Base-by-base conservation (phyloP, 35 echinoderm and acorn worm species). In the Strongylocentrotus purpuratus region DNA sequence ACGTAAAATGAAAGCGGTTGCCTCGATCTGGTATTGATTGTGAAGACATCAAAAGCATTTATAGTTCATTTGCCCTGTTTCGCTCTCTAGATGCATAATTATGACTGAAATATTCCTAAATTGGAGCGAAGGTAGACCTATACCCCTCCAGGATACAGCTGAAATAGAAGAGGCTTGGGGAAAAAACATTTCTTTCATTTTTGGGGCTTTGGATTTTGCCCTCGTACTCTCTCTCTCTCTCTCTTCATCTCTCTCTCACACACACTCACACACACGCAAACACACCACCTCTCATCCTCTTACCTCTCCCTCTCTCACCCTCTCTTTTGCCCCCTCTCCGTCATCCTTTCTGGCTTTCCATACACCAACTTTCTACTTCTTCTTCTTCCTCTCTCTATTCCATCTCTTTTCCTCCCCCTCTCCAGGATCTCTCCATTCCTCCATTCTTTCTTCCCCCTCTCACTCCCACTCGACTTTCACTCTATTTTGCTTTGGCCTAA, bases 41-140 rank as follows among this genome's bases (percentile, higher is more conserved):
- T n/a, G 65, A 78, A 78, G 65, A 78, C 65, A 78, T 78, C 65
- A 78, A 78, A 78, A 78, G 65, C 65, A 22, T n/a, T 78, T 78
- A 78, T 15, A 28, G 65, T 78, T 78, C 65, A 78, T 78, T 78
- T n/a, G 65, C 65, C 65, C 65, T 28, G 65, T n/a, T 78, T 78
- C 20, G 65, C 65, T 78, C 65, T 78, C 65, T 78, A 78, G 65
- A 28, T 78, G 65, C 65, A 78, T 78, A 78, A 78, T 78, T 78
- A 78, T 78, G 65, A 78, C 65, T 25, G 22, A n/a, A 78, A 78
- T 78, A 78, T 78, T 78, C 22, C 25, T 22, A 78, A 78, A 78
- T 78, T 78, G 65, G 65, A 78, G 65, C 65, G 65, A 28, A 28
- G 65, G 65, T 78, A 28, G 52, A 59, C 52, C 52, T 28, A 28